These are phyloP conservation scores for Athalia rosae DNA, from an alignment of 2,888 invertebrate genomes.

Conservation along the genomic window DNA sequence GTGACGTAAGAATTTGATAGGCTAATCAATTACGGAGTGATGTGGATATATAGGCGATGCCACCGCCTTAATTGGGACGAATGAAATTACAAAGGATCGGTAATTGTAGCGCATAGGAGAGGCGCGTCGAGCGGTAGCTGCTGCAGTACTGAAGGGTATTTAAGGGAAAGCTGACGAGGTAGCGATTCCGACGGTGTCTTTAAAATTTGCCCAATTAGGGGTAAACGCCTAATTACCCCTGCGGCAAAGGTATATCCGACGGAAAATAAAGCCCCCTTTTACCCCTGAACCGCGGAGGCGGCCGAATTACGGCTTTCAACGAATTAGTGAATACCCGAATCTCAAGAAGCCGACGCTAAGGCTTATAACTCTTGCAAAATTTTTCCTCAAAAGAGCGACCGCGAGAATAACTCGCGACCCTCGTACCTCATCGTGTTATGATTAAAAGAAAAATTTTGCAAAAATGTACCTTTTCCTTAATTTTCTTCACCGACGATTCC, in stretches of 20 bases:
- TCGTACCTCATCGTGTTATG: conserved; percentile 4
- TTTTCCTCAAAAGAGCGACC: background rate
- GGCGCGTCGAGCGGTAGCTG: too few species aligned
- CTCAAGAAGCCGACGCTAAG: conserved; percentile 10
- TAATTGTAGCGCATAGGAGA: too few species aligned
- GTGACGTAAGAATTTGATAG: too few species aligned
- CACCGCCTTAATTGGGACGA: too few species aligned
- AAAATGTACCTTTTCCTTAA: conserved; percentile 31
- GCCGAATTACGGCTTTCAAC: conserved; percentile 30
- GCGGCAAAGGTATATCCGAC: conserved; percentile 3
- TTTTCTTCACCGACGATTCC: background rate
- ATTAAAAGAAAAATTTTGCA: conserved; percentile 17
- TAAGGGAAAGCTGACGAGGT: too few species aligned
- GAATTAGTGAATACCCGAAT: conserved; percentile 35
- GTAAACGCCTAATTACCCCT: conserved; percentile 36
- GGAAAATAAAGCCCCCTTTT: conserved; percentile 7
- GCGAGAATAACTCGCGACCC: background rate
- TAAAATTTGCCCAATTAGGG: conserved; percentile 33
- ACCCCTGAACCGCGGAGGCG: background rate
- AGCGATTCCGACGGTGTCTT: conserved; percentile 14
- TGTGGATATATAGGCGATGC: too few species aligned
- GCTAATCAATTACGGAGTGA: too few species aligned
- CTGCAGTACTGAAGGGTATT: too few species aligned
- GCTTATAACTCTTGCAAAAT: conserved; percentile 37
- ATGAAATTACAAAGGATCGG: too few species aligned